phyloP scores from a whole-genome alignment of 1,140 invertebrate species.

The Drosophila paulistorum region DNA sequence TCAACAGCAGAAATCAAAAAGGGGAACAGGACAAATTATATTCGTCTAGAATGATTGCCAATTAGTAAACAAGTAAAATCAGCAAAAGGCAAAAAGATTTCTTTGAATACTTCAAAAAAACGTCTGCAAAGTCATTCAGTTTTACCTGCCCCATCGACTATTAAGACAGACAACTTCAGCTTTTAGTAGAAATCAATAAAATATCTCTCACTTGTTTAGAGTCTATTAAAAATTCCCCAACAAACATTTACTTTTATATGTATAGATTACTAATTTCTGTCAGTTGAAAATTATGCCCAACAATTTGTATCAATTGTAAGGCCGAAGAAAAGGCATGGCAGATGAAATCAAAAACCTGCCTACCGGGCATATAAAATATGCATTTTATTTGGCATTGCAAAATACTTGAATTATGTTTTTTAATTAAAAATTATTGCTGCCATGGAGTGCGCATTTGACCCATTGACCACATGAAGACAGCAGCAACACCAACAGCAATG shows the following conservation, averaged over 20 bases:
- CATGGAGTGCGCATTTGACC: conserved; percentile 53
- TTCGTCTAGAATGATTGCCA: neutral
- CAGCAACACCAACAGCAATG: neutral
- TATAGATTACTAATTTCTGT: no score
- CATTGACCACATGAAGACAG: conserved; percentile 46
- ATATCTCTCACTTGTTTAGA: neutral
- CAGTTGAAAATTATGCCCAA: neutral
- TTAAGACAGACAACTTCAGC: no score
- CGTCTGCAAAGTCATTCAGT: no score
- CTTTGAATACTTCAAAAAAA: neutral
- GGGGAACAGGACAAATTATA: neutral
- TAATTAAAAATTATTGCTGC: conserved; percentile 61
- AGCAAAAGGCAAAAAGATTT: no score
- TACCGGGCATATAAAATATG: conserved; percentile 38
- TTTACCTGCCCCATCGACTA: no score
- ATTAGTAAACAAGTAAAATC: no score
- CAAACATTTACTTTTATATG: no score
- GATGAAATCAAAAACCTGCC: neutral
- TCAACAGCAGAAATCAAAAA: neutral
- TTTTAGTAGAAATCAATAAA: neutral
- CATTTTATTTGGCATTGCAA: conserved; percentile 55
- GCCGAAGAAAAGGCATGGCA: neutral
- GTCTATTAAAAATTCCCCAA: no score
- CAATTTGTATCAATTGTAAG: neutral
- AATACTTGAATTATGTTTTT: conserved; percentile 61